A percentile compares a stretch with the other conserved stretches of the same genome.
These are phyloP conservation scores for Blastobasis lacticolella DNA, from an alignment of 2,888 invertebrate genomes.

Conservation along the genomic window DNA sequence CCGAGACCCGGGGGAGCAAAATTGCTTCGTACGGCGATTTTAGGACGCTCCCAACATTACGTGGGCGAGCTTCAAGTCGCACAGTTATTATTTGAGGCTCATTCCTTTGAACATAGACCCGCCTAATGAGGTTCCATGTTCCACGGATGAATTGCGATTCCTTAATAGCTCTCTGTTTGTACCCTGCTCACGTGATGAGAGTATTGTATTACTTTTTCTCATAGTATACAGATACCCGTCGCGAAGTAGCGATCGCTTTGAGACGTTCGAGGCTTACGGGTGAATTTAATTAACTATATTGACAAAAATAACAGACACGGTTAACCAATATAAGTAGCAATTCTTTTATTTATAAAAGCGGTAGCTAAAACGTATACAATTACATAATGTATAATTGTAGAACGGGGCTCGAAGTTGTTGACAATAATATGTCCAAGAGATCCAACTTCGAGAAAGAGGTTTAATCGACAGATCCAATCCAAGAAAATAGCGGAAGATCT, in stretches of 20 bases:
- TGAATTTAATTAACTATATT: no score
- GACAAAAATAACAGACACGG: no score
- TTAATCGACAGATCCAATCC: no score
- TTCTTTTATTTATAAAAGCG: no score
- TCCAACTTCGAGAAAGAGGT: no score
- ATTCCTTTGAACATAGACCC: constrained; percentile 22
- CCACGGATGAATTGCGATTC: constrained; percentile 10
- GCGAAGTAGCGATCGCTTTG: neutral
- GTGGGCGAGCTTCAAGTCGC: constrained; percentile 30
- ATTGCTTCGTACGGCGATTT: constrained; percentile 52
- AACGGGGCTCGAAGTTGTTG: no score
- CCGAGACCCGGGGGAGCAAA: constrained; percentile 45
- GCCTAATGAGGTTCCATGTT: constrained; percentile 10
- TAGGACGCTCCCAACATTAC: constrained; percentile 40
- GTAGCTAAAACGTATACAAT: no score
- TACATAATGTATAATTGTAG: no score
- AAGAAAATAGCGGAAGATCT: no score
- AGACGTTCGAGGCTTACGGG: no score
- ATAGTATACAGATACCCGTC: neutral
- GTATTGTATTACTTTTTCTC: constrained; percentile 10
- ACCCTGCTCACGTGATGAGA: constrained; percentile 5
- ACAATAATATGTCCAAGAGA: no score
- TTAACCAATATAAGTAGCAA: no score
- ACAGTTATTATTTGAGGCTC: constrained; percentile 34
- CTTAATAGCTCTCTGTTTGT: constrained; percentile 5